Evolutionary conservation across 2,113 vertebrate species (phyloP), one percentile per base, ranked within the genome.

Genomic region (Neolamprologus sp.): DNA sequence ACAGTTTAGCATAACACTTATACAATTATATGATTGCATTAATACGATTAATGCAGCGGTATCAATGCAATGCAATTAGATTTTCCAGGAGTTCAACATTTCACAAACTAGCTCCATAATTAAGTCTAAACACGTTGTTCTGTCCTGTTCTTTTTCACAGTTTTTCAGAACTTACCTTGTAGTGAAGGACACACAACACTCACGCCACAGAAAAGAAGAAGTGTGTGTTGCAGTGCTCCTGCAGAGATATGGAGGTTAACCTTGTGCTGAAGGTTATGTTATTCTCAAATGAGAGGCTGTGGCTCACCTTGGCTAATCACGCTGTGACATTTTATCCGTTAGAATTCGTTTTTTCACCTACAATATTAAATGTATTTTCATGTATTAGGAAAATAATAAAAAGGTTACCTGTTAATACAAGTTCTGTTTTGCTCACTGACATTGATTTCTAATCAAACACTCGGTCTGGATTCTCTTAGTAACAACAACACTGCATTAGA

Each of bases 101-200:
- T 13, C 31, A 33, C 31, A 10, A n/a, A 12, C 35, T 68, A 21
- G 63, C 35, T 40, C 63, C 35, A 68, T 9, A 21, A 49, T 54
- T 82, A 10, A 31, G 12, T 75, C 83, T 21, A 40, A 23, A 10
- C 12, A 4, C 31, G 1, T n/a, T 40, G 40, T 82, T 81, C 79
- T 55, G 42, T 90, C 53, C 26, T 17, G 26, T 21, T 57, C 53
- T 86, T 57, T 88, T 54, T 90, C 79, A 68, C 65, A 79, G 49
- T 87, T 42, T 71, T 71, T 71, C 37, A 45, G 89, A 90, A 82
- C 42, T 83, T 84, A 73, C 92, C 93, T 92, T 94, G 86, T 51
- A 57, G 5, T 75, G 89, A 95, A 94, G 90, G 93, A 94, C 92
- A 79, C 58, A 80, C 58, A 68, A 53, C 68, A 73, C 9, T 57